Base-by-base conservation (phyloP, 2,888 invertebrate genomes). In the Serripes groenlandicus region DNA sequence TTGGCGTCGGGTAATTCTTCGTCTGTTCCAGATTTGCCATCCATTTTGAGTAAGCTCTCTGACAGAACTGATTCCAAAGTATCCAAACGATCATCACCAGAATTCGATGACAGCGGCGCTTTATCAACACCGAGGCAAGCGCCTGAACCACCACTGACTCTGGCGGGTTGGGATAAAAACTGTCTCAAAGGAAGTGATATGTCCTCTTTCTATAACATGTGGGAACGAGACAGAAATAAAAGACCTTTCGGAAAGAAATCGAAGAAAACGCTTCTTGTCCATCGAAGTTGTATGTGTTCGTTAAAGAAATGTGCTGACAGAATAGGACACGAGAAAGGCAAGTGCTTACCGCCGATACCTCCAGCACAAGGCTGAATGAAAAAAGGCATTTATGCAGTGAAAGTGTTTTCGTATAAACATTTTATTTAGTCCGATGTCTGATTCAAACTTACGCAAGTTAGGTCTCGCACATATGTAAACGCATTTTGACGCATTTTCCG, bases 181-280 rank as follows among this genome's bases (percentile, higher is more conserved):
- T 64, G 72, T 30, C 54, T 86, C 26, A 69, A 66, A 9, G 83
- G 86, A 21, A 83, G 74, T 49, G 86, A 86, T 21, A 74, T 86
- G 62, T 30, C 86, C 4, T 83, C 86, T 0, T 86, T 86, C 68
- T 86, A 83, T 56, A 72, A 86, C 35, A 83, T 86, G 86, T 86
- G 86, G 86, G 83, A 86, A 34, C 60, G 78, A 21, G 79, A 81
- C 35, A 70, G 74, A 9, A 79, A 32, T 4, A 81, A 32, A 52
- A 62, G 86, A 37, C 83, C 81, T 15, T 83, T 83, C 64, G 86
- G 75, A 21, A 78, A 74, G 52, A 85, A 85, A 34, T 28, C 37
- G 5, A 71, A 69, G 15, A 85, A 85, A 52, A 54, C 69, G 42
- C 28, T 77, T 23, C 64, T 64, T 23, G n/a, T 76, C 21, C 58